Conservation (phyloP, 2,797 vertebrate species). For the Leucoraja ocellata region DNA sequence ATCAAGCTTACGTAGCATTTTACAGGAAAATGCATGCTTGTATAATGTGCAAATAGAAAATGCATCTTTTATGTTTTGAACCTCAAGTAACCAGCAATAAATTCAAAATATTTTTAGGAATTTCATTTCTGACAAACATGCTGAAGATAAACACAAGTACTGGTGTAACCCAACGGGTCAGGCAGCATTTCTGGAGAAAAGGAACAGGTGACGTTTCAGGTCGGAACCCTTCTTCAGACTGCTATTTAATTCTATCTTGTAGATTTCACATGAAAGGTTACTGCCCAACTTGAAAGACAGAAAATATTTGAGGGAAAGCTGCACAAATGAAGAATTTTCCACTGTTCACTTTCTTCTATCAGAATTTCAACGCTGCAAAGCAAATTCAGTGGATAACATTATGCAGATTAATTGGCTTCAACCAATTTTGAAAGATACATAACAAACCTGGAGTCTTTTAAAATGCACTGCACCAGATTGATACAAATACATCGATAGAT, state of each 20-base stretch:
- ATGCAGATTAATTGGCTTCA: conserved; percentile 13
- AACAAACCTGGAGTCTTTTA: conserved; percentile 19
- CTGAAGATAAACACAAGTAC: background rate
- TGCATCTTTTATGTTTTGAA: background rate
- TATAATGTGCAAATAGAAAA: background rate
- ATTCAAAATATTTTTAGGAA: conserved; percentile 11
- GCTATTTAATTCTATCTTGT: background rate
- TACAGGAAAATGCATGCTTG: background rate
- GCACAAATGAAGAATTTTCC: background rate
- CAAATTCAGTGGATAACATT: background rate
- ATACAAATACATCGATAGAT: too few species aligned
- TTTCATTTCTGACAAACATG: background rate
- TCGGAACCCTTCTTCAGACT: too few species aligned
- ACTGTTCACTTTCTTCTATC: conserved; percentile 11
- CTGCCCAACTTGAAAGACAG: background rate
- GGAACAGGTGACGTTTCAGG: too few species aligned
- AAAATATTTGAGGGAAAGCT: conserved; percentile 5
- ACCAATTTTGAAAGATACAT: conserved; percentile 10
- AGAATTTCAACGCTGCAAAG: background rate
- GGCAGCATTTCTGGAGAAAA: too few species aligned
- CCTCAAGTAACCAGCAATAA: background rate
- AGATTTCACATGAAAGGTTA: background rate
- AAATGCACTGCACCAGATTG: background rate
- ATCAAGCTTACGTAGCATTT: background rate
- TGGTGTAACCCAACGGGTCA: too few species aligned